Evolutionary conservation across 2,888 invertebrate genomes (phyloP).

Genomic region (Lochmaea crataegi): DNA sequence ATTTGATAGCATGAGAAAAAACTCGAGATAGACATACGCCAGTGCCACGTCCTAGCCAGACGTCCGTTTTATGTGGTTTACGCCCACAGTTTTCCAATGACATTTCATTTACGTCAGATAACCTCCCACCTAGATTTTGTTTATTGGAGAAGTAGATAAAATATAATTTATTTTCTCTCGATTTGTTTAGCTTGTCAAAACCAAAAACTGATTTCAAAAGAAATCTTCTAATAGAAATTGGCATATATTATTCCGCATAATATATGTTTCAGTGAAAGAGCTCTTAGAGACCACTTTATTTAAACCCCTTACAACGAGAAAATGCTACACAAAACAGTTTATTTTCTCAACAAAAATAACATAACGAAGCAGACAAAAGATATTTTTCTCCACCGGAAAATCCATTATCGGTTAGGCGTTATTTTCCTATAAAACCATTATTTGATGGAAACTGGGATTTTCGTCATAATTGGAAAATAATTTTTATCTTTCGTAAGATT

Average conservation of each 20-base stretch:
- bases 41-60: too few species aligned
- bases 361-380: conserved; percentile 14
- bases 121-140: too few species aligned
- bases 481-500: not conserved
- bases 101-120: too few species aligned
- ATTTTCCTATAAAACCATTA: conserved; percentile 12
- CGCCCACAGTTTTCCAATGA: too few species aligned
- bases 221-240: not conserved
- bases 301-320: conserved; percentile 8
- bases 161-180: not conserved
- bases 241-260: not conserved
- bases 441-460: not conserved
- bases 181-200: not conserved
- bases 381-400: conserved; percentile 19
- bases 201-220: not conserved
- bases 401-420: conserved; percentile 18
- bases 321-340: conserved; percentile 14
- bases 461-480: not conserved
- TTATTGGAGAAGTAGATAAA: too few species aligned
- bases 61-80: too few species aligned
- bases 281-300: conserved; percentile 5
- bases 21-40: too few species aligned
- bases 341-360: conserved; percentile 11
- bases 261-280: not conserved
- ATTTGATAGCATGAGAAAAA: too few species aligned